Percentiles rank a stretch among this genome's conserved stretches.
phyloP scores from a whole-genome alignment of 2,888 invertebrate species.

The Trachelus troglodyta region DNA sequence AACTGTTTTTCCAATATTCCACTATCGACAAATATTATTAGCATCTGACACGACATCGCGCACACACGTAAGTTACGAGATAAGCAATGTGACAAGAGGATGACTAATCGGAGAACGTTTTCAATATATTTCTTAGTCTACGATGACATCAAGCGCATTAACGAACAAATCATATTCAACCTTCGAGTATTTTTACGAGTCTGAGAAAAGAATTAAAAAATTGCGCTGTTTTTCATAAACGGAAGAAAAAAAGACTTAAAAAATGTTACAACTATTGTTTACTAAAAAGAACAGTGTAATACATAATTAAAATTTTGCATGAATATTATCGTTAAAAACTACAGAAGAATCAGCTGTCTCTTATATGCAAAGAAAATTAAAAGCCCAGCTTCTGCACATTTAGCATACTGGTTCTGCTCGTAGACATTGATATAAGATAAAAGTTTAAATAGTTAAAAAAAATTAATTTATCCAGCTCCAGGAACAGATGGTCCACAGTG shows the following conservation, averaged over 20 bases:
- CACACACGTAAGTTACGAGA: background rate
- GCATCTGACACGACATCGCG: background rate
- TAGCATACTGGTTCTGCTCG: background rate
- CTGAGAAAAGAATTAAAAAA: background rate
- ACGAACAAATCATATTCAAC: background rate
- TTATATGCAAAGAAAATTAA: background rate
- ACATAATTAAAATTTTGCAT: background rate
- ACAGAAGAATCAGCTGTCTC: background rate
- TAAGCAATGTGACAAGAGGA: background rate
- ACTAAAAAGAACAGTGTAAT: background rate
- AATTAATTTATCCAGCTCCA: background rate
- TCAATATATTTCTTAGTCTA: background rate
- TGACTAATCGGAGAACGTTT: background rate
- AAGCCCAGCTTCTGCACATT: background rate
- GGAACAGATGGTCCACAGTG: background rate
- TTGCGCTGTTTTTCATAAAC: too few species aligned
- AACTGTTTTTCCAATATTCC: background rate
- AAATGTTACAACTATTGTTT: background rate
- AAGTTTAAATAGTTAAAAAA: background rate
- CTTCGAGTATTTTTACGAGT: background rate
- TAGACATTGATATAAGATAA: too few species aligned
- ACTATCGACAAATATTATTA: background rate
- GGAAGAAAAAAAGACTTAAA: too few species aligned
- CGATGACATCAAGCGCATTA: background rate
- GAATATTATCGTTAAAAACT: background rate